Evolutionary conservation across 2,113 vertebrate species (phyloP).

Genomic region (Speoplatyrhinus poulsoni): DNA sequence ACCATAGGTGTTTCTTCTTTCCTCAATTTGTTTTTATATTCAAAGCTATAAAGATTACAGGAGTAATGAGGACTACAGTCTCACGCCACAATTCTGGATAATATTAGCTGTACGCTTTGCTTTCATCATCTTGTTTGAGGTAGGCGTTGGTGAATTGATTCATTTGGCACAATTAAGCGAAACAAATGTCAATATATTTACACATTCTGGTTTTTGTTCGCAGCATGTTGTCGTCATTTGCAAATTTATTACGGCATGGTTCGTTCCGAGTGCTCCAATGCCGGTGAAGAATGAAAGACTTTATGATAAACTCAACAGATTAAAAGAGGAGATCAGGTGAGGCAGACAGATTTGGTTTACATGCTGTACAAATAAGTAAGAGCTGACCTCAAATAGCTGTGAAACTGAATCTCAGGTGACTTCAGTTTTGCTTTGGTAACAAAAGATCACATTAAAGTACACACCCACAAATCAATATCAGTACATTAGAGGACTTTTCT

Average conservation of each 20-base stretch:
- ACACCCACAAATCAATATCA: no score
- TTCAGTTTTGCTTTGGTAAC: no score
- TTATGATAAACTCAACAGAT: constrained; percentile 66
- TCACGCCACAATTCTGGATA: constrained; percentile 86
- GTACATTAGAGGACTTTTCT: no score
- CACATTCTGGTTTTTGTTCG: constrained; percentile 28
- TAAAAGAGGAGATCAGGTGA: constrained; percentile 74
- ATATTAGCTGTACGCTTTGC: constrained; percentile 87
- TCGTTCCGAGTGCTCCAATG: constrained; percentile 84
- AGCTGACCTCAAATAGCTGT: background rate
- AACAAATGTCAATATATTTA: background rate
- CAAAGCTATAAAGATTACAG: constrained; percentile 91
- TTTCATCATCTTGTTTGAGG: constrained; percentile 95
- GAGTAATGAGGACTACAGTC: constrained; percentile 72
- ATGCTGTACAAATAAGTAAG: background rate
- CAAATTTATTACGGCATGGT: constrained; percentile 90
- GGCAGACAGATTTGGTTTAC: constrained; percentile 21
- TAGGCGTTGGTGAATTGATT: constrained; percentile 38
- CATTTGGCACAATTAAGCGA: background rate
- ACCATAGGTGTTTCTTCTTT: background rate
- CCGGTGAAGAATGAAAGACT: constrained; percentile 84
- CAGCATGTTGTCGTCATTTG: constrained; percentile 90
- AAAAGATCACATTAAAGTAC: no score
- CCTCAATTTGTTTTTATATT: background rate
- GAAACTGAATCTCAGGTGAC: background rate